Base-by-base conservation (phyloP, 2,888 invertebrate species). In the Scaptomyza flava region DNA sequence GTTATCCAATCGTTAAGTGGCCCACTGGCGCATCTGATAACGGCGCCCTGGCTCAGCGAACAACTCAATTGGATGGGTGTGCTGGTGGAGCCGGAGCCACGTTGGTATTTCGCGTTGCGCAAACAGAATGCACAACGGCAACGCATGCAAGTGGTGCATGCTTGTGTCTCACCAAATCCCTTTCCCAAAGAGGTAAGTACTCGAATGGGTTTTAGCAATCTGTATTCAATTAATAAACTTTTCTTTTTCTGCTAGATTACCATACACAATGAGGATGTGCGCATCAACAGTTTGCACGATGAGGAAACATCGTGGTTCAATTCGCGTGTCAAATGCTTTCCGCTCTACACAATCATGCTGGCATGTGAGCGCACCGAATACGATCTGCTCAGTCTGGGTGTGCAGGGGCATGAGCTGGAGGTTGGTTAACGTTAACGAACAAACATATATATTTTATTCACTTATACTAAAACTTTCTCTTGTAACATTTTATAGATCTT, bases 291-390 rank as follows among this genome's bases (percentile, higher is more conserved):
- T 77, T 79, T 92, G 81, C 87, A 93, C 53, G 92, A 93, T 59
- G 93, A 93, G 81, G 92, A 93, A 81, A 93, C 93, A 31, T 93
- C 93, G 66, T 93, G 93, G 92, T 95, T 95, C 91, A 93, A 94
- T 52, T 95, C 96, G 36, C 94, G 96, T 81, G 95, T 97, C 71
- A 96, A 96, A 90, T 97, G 97, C 92, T 96, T 97, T 90, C 97
- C 97, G 60, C 93, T 97, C 69, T 96, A 95, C 90, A 96, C 97
- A 1, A 93, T 97, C 71, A 93, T 97, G 90, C 92, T 96, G 81
- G 97, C 97, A 48, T 95, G 95, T 72, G 95, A 96, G 89, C 94
- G 94, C 50, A 93, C 95, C 8, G 93, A 92, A 41, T 93, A 96
- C 27, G 94, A 96, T 92, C 95, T 95, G 89, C 93, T 96, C 77